Percentiles rank a stretch among this genome's conserved stretches.
Evolutionary conservation across 1,140 invertebrate species (phyloP).

Genomic region (Arion vulgaris): DNA sequence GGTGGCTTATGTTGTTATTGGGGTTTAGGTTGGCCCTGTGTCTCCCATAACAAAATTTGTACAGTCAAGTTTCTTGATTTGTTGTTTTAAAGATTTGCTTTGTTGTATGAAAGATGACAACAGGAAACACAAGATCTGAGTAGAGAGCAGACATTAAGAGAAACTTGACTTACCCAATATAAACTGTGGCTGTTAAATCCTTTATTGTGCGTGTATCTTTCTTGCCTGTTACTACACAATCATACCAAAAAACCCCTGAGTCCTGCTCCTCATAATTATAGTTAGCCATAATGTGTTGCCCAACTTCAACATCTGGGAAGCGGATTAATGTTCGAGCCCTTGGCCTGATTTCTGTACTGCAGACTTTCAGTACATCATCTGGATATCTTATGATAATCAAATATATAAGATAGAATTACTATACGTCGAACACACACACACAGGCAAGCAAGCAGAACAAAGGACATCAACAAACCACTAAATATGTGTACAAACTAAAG

Average conservation of each 20-base stretch:
- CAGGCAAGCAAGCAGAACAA: neutral
- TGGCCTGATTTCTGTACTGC: constrained; percentile 78
- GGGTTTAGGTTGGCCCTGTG: too few species aligned
- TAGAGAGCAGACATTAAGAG: too few species aligned
- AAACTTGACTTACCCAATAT: constrained; percentile 65
- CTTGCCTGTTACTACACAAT: constrained; percentile 75
- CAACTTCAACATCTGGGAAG: constrained; percentile 77
- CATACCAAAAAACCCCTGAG: constrained; percentile 84
- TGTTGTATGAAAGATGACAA: too few species aligned
- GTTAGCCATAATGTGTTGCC: constrained; percentile 82
- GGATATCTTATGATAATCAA: constrained; percentile 73
- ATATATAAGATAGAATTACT: too few species aligned
- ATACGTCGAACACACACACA: neutral
- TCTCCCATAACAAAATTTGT: too few species aligned
- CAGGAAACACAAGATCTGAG: too few species aligned
- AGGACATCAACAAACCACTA: too few species aligned
- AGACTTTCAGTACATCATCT: constrained; percentile 73
- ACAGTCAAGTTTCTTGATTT: too few species aligned
- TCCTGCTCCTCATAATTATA: constrained; percentile 82
- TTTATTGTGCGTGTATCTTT: constrained; percentile 67
- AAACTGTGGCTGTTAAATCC: constrained; percentile 69
- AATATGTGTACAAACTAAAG: too few species aligned
- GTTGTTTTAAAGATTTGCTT: too few species aligned
- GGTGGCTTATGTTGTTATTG: too few species aligned
- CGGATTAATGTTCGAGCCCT: constrained; percentile 77